Evolutionary conservation across 53 echinoderm and acorn worm species (phyloP).

Genomic region (Hippasteria phrygiana): DNA sequence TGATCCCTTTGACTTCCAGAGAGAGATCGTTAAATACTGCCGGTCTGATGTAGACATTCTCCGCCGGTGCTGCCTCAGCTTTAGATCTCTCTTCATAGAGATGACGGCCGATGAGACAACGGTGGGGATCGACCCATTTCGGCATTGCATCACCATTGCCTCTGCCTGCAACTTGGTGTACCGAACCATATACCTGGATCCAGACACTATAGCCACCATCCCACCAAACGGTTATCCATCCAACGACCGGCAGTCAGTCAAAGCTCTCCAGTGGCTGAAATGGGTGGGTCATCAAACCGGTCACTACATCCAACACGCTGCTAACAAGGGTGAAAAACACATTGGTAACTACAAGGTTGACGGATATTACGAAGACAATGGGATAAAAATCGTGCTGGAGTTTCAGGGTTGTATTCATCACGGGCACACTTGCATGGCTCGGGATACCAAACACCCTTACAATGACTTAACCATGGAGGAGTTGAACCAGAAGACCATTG

Average conservation of each 20-base stretch:
- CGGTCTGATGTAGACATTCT: conserved; percentile 53
- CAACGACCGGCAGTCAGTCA: conserved; percentile 64
- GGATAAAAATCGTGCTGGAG: conserved; percentile 60
- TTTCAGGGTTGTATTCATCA: conserved; percentile 56
- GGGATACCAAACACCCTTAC: conserved; percentile 35
- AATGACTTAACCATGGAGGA: conserved; percentile 33
- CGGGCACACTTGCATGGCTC: conserved; percentile 43
- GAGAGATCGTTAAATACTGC: conserved; percentile 53
- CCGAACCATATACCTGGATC: conserved; percentile 67
- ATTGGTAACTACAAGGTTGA: conserved; percentile 61
- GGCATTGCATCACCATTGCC: conserved; percentile 63
- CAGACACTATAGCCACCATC: conserved; percentile 59
- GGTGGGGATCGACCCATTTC: conserved; percentile 77
- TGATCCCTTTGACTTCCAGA: conserved; percentile 26
- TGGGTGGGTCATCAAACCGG: conserved; percentile 18
- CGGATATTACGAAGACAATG: conserved; percentile 42
- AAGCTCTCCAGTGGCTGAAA: conserved; percentile 64
- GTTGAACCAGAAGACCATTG: conserved; percentile 47
- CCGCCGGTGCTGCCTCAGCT: conserved; percentile 46
- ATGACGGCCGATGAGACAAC: conserved; percentile 42
- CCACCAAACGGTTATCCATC: conserved; percentile 57
- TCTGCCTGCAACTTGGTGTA: conserved; percentile 74
- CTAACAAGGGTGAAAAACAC: conserved; percentile 45
- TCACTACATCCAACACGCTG: conserved; percentile 63
- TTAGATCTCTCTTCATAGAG: conserved; percentile 44